phyloP scores from a whole-genome alignment of 2,888 invertebrate genomes.

The Zygogramma bicolorata region DNA sequence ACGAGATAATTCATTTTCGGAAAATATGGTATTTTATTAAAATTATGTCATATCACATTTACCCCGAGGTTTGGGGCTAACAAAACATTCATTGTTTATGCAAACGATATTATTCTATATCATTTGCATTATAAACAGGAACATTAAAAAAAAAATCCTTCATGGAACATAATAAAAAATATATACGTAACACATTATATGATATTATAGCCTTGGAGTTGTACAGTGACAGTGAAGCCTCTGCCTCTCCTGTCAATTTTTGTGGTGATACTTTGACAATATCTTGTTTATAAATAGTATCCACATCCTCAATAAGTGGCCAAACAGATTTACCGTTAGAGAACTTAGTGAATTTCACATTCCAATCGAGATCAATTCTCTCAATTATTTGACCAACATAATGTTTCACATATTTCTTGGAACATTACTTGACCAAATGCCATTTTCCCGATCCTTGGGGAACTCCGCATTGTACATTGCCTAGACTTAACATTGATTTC shows the following conservation, averaged over 20 bases:
- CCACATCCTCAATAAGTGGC: neutral
- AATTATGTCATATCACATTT: no score
- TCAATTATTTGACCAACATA: neutral
- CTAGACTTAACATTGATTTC: no score
- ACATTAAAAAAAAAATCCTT: neutral
- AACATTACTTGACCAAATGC: neutral
- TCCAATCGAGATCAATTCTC: neutral
- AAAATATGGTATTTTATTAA: no score
- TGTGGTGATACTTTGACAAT: neutral
- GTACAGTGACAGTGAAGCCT: neutral
- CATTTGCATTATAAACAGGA: neutral
- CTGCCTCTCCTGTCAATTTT: neutral
- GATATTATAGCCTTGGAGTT: neutral
- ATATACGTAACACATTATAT: neutral
- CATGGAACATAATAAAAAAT: neutral
- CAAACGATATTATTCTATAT: neutral
- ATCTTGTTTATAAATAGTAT: neutral
- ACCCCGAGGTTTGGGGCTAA: neutral
- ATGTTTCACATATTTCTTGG: slow-evolving; percentile 1
- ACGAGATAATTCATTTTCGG: no score
- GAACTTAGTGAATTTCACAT: neutral
- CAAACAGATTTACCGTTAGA: neutral
- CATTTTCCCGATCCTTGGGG: no score
- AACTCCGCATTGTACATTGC: no score
- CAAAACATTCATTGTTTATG: neutral